These are phyloP conservation scores for Deroplatys truncata DNA, from an alignment of 2,888 invertebrate genomes.

Conservation along the genomic window DNA sequence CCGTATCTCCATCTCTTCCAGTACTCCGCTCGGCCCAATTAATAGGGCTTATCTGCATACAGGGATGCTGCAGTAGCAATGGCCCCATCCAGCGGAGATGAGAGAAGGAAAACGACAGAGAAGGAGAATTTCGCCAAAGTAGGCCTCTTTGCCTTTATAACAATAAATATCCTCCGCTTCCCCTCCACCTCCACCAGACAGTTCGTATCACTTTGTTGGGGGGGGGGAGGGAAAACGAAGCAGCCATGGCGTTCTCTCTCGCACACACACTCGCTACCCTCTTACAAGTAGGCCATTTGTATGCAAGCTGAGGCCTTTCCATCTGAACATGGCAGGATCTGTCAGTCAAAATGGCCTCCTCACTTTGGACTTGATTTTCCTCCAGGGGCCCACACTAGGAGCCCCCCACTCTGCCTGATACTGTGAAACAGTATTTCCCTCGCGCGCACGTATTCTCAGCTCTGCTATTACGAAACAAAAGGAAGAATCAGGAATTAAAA, in stretches of 20 bases:
- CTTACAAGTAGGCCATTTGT: slow-evolving; percentile 45
- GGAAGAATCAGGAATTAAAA: slow-evolving; percentile 30
- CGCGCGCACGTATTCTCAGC: slow-evolving; percentile 7
- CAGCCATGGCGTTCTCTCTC: slow-evolving; percentile 36
- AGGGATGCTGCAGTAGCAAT: slow-evolving; percentile 28
- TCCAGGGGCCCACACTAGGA: slow-evolving; percentile 37
- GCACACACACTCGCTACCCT: background rate
- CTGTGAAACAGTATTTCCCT: slow-evolving; percentile 8
- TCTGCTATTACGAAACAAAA: slow-evolving; percentile 16
- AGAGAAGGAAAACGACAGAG: slow-evolving; percentile 13
- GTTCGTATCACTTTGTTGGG: slow-evolving; percentile 32
- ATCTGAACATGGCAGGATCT: slow-evolving; percentile 48
- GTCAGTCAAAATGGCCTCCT: slow-evolving; percentile 47
- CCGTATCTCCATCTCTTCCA: slow-evolving; percentile 25
- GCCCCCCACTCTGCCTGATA: slow-evolving; percentile 9
- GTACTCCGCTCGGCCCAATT: slow-evolving; percentile 31
- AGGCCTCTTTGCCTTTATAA: slow-evolving; percentile 31
- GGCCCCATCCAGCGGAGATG: slow-evolving; percentile 21
- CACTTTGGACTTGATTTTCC: slow-evolving; percentile 39
- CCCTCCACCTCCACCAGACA: slow-evolving; percentile 24
- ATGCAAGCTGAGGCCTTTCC: slow-evolving; percentile 46
- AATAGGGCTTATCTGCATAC: slow-evolving; percentile 35
- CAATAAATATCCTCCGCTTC: slow-evolving; percentile 31
- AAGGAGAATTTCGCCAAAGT: slow-evolving; percentile 26
- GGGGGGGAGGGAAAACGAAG: slow-evolving; percentile 34